Conservation (phyloP, 2,797 vertebrate species). For the Bufotes viridis region DNA sequence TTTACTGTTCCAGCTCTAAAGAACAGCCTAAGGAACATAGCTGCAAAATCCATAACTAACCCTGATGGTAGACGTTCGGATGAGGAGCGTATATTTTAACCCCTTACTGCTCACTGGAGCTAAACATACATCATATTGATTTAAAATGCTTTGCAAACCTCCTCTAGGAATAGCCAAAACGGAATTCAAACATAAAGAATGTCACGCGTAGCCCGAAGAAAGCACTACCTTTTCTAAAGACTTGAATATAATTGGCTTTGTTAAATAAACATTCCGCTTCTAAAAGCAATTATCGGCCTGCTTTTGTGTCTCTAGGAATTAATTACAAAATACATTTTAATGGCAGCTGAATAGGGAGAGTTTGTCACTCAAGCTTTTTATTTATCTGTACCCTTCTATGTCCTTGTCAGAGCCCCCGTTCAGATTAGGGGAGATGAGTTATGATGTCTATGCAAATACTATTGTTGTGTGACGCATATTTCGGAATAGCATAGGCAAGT, state of each 20-base stretch:
- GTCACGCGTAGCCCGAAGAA: constrained; percentile 36
- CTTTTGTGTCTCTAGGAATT: constrained; percentile 56
- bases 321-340: constrained; percentile 58
- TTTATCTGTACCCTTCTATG: constrained; percentile 39
- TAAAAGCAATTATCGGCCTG: constrained; percentile 53
- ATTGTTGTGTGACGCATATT: not conserved
- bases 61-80: not conserved
- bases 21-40: constrained; percentile 36
- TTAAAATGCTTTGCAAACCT: not conserved
- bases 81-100: constrained; percentile 6
- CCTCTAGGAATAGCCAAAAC: not conserved
- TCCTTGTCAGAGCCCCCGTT: constrained; percentile 48
- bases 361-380: constrained; percentile 55
- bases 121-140: constrained; percentile 24
- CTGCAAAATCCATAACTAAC: constrained; percentile 38
- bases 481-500: not conserved
- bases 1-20: constrained; percentile 38
- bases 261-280: constrained; percentile 48
- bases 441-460: constrained; percentile 15
- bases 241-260: constrained; percentile 52
- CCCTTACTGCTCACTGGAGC: not conserved
- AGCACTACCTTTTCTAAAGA: constrained; percentile 48
- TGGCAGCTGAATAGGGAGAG: constrained; percentile 48
- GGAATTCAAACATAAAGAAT: constrained; percentile 28
- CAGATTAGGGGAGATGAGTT: constrained; percentile 29